Conservation (phyloP, 1,140 invertebrate genomes). For the Diprion similis region DNA sequence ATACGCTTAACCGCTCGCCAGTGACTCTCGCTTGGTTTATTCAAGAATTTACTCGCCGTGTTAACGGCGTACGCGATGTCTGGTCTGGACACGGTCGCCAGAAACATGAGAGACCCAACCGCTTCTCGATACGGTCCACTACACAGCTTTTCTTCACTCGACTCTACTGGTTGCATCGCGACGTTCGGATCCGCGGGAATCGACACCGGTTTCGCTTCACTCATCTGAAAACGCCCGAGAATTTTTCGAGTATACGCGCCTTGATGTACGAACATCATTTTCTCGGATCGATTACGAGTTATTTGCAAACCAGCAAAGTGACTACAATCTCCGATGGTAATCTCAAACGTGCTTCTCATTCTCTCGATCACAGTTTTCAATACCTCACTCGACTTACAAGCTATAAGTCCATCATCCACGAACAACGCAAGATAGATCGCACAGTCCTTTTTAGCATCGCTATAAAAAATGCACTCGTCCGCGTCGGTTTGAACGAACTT, state of each 20-base stretch:
- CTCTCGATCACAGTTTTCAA: neutral
- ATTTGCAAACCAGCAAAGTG: slow-evolving; percentile 16
- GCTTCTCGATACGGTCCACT: slow-evolving; percentile 32
- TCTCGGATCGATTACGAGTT: neutral
- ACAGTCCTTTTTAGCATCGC: slow-evolving; percentile 30
- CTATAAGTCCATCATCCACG: slow-evolving; percentile 12
- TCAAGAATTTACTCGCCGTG: slow-evolving; percentile 27
- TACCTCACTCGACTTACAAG: slow-evolving; percentile 7
- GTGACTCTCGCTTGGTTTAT: slow-evolving; percentile 31
- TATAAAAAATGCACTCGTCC: neutral
- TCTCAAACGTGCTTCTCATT: slow-evolving; percentile 17
- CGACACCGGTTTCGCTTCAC: slow-evolving; percentile 4
- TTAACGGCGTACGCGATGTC: slow-evolving; percentile 47
- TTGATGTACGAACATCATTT: slow-evolving; percentile 18
- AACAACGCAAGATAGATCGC: slow-evolving; percentile 19
- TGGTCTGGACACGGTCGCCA: slow-evolving; percentile 38
- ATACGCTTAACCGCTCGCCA: slow-evolving; percentile 33
- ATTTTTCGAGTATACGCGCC: slow-evolving; percentile 13
- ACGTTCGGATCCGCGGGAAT: slow-evolving; percentile 18
- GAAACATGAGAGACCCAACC: slow-evolving; percentile 43
- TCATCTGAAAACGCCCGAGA: slow-evolving; percentile 10
- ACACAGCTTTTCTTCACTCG: neutral
- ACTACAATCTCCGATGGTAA: slow-evolving; percentile 16
- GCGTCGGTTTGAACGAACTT: slow-evolving; percentile 19
- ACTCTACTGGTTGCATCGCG: slow-evolving; percentile 1